Percentiles rank a stretch among this genome's conserved stretches.
Conservation (phyloP, 2,113 vertebrate species). For the Columba livia region DNA sequence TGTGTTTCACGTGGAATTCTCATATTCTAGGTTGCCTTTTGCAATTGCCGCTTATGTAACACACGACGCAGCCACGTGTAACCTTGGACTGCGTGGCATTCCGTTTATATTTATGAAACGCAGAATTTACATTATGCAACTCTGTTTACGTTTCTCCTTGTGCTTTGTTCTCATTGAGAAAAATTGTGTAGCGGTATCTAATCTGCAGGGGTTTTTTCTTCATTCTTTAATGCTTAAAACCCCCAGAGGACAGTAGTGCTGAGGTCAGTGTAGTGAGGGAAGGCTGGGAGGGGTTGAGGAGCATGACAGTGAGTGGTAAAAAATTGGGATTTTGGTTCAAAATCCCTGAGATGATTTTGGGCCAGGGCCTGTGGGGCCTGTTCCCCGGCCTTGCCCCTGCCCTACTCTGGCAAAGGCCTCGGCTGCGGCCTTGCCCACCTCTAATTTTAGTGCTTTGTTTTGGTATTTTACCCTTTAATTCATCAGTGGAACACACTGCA, state of each 20-base stretch:
- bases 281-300: background rate
- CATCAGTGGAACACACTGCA: fast-evolving
- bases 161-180: background rate
- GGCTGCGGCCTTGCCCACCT: background rate
- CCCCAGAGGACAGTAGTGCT: background rate
- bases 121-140: fast-evolving
- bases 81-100: fast-evolving
- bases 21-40: background rate
- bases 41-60: background rate
- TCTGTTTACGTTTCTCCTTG: background rate
- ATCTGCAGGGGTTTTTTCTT: fast-evolving
- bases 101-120: background rate
- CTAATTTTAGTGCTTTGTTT: no score
- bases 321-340: no score
- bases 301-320: background rate
- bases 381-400: no score
- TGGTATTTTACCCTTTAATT: background rate
- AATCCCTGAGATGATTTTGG: no score
- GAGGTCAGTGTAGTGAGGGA: background rate
- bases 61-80: fast-evolving
- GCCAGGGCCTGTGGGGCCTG: background rate
- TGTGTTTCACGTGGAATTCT: background rate
- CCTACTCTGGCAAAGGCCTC: background rate
- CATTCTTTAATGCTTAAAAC: no score
- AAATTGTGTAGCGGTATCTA: fast-evolving